Evolutionary conservation across 1,140 invertebrate genomes (phyloP).

Genomic region (Hyles euphorbiae): DNA sequence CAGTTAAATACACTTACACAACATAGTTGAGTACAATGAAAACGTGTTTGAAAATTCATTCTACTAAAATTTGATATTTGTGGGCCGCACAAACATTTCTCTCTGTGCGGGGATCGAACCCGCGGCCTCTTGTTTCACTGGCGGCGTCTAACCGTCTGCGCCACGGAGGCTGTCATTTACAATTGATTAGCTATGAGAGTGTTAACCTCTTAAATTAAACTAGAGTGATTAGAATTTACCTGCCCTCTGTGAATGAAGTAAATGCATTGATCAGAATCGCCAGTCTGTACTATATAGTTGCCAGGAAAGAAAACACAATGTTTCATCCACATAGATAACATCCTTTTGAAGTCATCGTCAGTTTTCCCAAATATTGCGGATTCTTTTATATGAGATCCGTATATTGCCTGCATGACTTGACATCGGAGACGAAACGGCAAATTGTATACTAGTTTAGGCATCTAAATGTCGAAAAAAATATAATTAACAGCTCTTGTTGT

Average conservation of each 20-base stretch:
- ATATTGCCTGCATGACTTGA: conserved; percentile 65
- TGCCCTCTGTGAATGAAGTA: conserved; percentile 72
- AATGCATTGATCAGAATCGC: conserved; percentile 67
- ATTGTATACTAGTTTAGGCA: conserved; percentile 48
- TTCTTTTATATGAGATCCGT: conserved; percentile 59
- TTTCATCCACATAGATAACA: conserved; percentile 60
- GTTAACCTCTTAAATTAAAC: too few relatives aligned
- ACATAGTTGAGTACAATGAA: too few relatives aligned
- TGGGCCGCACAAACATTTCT: too few relatives aligned
- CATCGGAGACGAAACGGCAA: conserved; percentile 56
- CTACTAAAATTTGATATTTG: too few relatives aligned
- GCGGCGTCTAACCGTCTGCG: too few relatives aligned
- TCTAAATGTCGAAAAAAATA: conserved; percentile 23
- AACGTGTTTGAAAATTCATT: too few relatives aligned
- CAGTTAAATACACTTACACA: too few relatives aligned
- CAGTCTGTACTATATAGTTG: conserved; percentile 69
- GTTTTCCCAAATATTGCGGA: conserved; percentile 67
- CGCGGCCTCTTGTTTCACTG: too few relatives aligned
- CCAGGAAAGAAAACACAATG: conserved; percentile 70
- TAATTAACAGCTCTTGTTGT: too few relatives aligned
- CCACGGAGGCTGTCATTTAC: too few relatives aligned
- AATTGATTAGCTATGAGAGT: too few relatives aligned
- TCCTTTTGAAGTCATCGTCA: conserved; percentile 57
- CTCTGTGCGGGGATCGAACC: too few relatives aligned
- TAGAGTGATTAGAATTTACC: conserved; percentile 27